Base-by-base conservation (phyloP, 2,797 vertebrate species). In the Pipistrellus kuhlii region DNA sequence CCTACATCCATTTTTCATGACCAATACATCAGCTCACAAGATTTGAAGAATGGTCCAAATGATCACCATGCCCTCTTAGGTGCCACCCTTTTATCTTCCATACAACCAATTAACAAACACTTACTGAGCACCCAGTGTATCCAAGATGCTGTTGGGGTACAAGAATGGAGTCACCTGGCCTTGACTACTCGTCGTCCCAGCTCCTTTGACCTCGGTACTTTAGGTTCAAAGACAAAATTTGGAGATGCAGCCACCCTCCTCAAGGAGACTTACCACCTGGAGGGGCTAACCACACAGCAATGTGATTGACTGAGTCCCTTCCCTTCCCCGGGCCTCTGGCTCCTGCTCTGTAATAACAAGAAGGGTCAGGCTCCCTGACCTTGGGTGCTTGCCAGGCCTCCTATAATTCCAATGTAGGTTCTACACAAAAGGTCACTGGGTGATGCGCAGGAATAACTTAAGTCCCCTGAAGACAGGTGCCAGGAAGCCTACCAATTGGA, bases 401-500 rank as follows among this genome's bases (percentile, higher is more conserved):
- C 1, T 51, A 27, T 62, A 30, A 68, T 71, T 96, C 83, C 41
- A 44, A 10, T 68, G 51, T 23, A 94, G 51, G 69, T 55, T 88
- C 93, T 46, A 66, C 78, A 25, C 57, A 20, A 32, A 41, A 93
- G 95, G 96, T 97, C 96, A 95, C 69, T 48, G 38, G 84, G 80
- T 90, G 91, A 94, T 6, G 53, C 55, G 80, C 73, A 72, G 85
- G 84, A 53, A 92, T 90, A 88, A 86, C 32, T 92, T 88, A 83
- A 93, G 95, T 73, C n/a, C 77, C 84, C 75, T 38, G 44, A 62
- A 77, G 96, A 96, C 94, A 97, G 83, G 96, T 94, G 92, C 95
- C 94, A 84, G 95, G 93, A 97, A 96, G 87, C 78, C 93, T 96
- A 97, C 94, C 95, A 96, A 97, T 97, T 97, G 96, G 93, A 89